Percentiles rank a stretch among this genome's conserved stretches.
These are phyloP conservation scores for Austrolebias charrua DNA, from an alignment of 2,797 vertebrate genomes.

Conservation along the genomic window DNA sequence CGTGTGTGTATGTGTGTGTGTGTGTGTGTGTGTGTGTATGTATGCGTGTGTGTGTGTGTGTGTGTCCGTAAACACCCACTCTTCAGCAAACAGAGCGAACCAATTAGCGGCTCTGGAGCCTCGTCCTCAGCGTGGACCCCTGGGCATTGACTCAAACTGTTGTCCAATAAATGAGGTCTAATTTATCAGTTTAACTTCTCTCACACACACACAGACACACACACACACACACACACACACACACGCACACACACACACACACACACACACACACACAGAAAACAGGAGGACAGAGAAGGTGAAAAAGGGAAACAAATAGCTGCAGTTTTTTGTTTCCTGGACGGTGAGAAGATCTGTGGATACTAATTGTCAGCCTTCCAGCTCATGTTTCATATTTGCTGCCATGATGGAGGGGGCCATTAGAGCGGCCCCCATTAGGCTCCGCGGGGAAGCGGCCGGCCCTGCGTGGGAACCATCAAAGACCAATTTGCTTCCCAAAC, in stretches of 20 bases:
- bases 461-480: constrained; percentile 65
- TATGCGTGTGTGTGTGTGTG: constrained; percentile 11
- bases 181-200: constrained; percentile 98
- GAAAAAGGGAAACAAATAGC: constrained; percentile 39
- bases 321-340: constrained; percentile 51
- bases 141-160: constrained; percentile 89
- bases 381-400: constrained; percentile 47
- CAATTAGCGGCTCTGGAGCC: constrained; percentile 91
- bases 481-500: constrained; percentile 65
- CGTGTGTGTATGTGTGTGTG: too few species aligned
- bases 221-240: too few species aligned
- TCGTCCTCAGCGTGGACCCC: constrained; percentile 81
- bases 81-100: constrained; percentile 81
- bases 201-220: too few species aligned
- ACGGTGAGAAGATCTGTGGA: neutral
- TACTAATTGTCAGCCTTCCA: constrained; percentile 57
- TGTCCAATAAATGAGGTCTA: constrained; percentile 98
- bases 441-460: constrained; percentile 39
- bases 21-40: too few species aligned
- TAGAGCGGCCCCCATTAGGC: constrained; percentile 54
- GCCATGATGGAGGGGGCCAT: constrained; percentile 60
- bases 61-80: neutral
- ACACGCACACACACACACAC: too few species aligned
- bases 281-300: constrained; percentile 29
- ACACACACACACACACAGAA: constrained; percentile 49